Conservation (phyloP, 2,888 invertebrate genomes). For the Drosophila melanosoma region DNA sequence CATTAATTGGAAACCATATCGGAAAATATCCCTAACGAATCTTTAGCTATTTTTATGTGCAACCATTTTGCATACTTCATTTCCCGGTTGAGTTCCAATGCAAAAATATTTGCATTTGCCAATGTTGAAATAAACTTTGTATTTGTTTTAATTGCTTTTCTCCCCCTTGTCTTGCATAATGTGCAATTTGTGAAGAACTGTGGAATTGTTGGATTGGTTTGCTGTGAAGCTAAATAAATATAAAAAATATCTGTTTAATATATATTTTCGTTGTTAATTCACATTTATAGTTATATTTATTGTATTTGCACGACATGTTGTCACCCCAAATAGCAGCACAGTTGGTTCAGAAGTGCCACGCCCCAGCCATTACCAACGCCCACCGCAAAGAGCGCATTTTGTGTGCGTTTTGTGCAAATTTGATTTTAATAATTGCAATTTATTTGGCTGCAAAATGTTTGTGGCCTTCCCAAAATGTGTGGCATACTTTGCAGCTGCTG, state of each 20-base stretch:
- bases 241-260: background rate
- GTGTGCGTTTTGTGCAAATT: conserved; percentile 64
- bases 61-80: background rate
- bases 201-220: background rate
- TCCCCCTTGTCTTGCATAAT: conserved; percentile 72
- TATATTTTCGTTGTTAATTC: background rate
- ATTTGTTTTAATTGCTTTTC: conserved; percentile 77
- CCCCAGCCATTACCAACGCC: conserved; percentile 1
- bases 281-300: background rate
- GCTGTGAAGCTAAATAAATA: background rate
- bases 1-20: conserved; percentile 66
- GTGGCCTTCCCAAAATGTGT: conserved; percentile 52
- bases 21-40: conserved; percentile 27
- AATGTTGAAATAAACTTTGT: conserved; percentile 32
- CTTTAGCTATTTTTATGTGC: conserved; percentile 8
- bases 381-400: conserved; percentile 4
- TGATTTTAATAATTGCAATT: conserved; percentile 78
- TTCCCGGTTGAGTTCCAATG: conserved; percentile 20
- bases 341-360: background rate
- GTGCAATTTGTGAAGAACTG: conserved; percentile 4
- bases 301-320: conserved; percentile 18
- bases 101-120: conserved; percentile 57
- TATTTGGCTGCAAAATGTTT: conserved; percentile 62
- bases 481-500: conserved; percentile 38
- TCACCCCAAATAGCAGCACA: conserved; percentile 3